Percentiles rank a stretch among this genome's conserved stretches.
These are phyloP conservation scores for Enteromius radiatus DNA, from an alignment of 2,797 vertebrate species.

Conservation along the genomic window DNA sequence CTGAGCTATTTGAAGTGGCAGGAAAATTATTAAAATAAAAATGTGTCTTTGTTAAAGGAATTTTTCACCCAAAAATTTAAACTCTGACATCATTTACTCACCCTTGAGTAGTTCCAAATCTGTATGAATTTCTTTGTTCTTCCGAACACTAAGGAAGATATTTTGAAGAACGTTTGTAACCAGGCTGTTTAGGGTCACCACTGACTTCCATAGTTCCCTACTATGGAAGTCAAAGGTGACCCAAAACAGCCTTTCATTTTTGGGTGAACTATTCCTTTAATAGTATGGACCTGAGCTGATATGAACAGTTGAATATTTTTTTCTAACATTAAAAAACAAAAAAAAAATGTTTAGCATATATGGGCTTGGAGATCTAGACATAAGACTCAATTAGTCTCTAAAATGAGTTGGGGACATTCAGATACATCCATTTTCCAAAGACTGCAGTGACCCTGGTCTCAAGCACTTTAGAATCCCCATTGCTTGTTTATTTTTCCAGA, in stretches of 20 bases:
- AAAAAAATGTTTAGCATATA: too few species aligned
- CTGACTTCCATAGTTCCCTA: too few species aligned
- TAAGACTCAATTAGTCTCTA: background rate
- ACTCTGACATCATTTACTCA: too few species aligned
- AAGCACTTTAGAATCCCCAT: conserved; percentile 32
- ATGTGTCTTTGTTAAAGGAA: background rate
- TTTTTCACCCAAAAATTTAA: too few species aligned
- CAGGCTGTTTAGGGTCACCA: too few species aligned
- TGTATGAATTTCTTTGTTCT: too few species aligned
- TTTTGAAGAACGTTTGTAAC: too few species aligned
- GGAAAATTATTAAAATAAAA: background rate
- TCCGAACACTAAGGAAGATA: too few species aligned
- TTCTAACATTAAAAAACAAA: background rate
- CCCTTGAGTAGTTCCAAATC: too few species aligned
- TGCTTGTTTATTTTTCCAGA: conserved; percentile 46
- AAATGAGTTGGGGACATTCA: background rate
- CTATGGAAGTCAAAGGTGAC: too few species aligned
- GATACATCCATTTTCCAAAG: conserved; percentile 15
- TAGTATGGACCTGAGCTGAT: background rate
- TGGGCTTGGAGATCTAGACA: background rate
- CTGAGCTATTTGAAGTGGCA: background rate
- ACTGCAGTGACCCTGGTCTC: conserved; percentile 2
- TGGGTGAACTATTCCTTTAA: background rate
- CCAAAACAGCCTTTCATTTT: too few species aligned
- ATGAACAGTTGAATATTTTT: background rate